These are phyloP conservation scores for Punctoribates punctum DNA, from an alignment of 2,888 invertebrate genomes.

Conservation along the genomic window DNA sequence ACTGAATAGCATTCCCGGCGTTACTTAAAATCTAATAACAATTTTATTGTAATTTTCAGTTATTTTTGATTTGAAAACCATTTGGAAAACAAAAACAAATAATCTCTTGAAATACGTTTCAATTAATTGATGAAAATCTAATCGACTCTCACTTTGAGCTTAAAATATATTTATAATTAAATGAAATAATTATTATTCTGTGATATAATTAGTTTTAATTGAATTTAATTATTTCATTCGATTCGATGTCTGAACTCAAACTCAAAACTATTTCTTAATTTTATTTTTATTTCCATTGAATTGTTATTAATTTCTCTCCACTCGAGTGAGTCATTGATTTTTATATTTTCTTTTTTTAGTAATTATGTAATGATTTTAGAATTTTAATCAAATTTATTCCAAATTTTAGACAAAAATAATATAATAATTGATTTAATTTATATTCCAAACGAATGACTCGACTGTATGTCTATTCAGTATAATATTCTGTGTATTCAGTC, in stretches of 20 bases:
- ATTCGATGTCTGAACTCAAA: neutral
- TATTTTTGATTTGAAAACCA: neutral
- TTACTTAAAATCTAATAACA: slow-evolving; percentile 17
- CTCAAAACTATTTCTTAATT: neutral
- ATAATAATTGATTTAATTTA: neutral
- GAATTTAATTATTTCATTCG: neutral
- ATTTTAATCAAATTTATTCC: neutral
- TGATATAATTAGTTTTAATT: slow-evolving; percentile 7
- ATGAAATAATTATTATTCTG: slow-evolving; percentile 22
- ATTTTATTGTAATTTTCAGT: neutral
- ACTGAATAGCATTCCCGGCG: slow-evolving; percentile 26
- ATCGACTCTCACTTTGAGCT: slow-evolving; percentile 24
- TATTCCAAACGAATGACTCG: neutral
- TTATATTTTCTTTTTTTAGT: neutral
- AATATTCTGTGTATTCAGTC: neutral
- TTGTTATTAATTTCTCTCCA: neutral
- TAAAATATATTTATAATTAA: slow-evolving; percentile 10
- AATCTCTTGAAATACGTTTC: neutral
- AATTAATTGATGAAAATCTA: neutral
- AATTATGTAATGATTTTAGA: neutral
- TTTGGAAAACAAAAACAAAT: neutral
- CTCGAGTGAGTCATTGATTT: slow-evolving; percentile 2
- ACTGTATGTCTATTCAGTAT: slow-evolving; percentile 12
- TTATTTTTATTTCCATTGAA: neutral
- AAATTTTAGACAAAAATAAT: neutral